phyloP scores from a whole-genome alignment of 2,113 vertebrate species.

The Lathamus discolor region DNA sequence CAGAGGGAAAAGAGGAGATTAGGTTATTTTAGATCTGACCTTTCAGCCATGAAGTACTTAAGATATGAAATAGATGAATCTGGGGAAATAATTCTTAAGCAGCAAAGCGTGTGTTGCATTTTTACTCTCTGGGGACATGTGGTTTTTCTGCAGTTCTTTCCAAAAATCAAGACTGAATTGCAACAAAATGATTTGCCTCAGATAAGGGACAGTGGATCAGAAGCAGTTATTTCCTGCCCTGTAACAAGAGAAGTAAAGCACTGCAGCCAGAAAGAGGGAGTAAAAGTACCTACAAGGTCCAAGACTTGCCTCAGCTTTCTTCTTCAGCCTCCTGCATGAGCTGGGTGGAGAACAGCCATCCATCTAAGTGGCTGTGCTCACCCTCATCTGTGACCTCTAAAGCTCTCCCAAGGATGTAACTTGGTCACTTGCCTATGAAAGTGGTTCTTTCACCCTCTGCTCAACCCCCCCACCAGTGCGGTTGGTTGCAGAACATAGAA shows the following conservation, averaged over 20 bases:
- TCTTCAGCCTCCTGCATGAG: neutral
- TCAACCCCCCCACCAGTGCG: neutral
- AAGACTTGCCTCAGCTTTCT: neutral
- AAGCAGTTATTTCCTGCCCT: neutral
- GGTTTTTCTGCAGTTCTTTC: neutral
- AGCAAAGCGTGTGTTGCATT: neutral
- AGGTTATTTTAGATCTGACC: neutral
- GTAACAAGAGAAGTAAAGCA: neutral
- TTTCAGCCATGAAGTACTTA: neutral
- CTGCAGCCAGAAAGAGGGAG: neutral
- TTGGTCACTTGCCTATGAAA: neutral
- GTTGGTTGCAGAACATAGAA: neutral
- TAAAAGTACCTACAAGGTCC: neutral
- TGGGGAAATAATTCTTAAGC: slow-evolving; percentile 1
- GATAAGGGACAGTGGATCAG: neutral
- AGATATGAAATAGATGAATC: neutral
- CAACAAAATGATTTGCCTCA: neutral
- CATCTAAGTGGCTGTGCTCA: neutral
- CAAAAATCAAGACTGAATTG: neutral
- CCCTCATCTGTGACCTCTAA: neutral
- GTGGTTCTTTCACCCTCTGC: neutral
- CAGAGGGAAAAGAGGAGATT: neutral
- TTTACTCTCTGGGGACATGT: neutral
- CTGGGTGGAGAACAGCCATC: neutral
- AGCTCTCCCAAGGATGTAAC: neutral